Base-by-base conservation (phyloP, 2,888 invertebrate species). In the Crepidodera aurea region DNA sequence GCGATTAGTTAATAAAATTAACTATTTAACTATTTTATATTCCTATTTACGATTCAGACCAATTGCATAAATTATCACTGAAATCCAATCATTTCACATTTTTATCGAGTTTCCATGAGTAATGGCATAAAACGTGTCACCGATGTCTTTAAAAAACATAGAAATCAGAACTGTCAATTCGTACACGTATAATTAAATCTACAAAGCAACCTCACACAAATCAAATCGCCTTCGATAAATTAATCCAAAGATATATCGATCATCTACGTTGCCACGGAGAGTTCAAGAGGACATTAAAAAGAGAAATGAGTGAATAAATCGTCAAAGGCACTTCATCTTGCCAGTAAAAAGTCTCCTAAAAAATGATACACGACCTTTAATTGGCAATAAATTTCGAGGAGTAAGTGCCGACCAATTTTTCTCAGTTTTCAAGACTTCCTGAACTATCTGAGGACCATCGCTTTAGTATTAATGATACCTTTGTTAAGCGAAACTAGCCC, bases 381-480 rank as follows among this genome's bases (percentile, higher is more conserved):
- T 76, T 72, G 74, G 71, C 75, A 70, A 77, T 78, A 76, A 77
- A 78, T 78, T 72, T 67, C 66, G 29, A 51, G 56, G 37, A 63
- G 58, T 64, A 68, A 69, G 65, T 65, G 51, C 44, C 56, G 48
- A 37, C 73, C 72, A 76, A 77, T 77, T 77, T 76, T 77, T 76
- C 76, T 77, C 75, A 75, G 75, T 75, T 76, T 76, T 73, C 75
- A 77, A 77, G 77, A 77, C 76, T 72, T 71, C 70, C 67, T 54
- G 63, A 64, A 56, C 57, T 69, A 69, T 64, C 66, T 59, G 66
- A 70, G 69, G 64, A 68, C 74, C 73, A 75, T 75, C 76, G 73
- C 51, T 75, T 74, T 70, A 72, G 74, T 74, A 78, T 78, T 77
- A 78, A 77, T 78, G 77, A 77, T 73, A 72, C 67, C 67, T 71